Base-by-base conservation (phyloP, 2,888 invertebrate species). In the Sylvicola cinctus region DNA sequence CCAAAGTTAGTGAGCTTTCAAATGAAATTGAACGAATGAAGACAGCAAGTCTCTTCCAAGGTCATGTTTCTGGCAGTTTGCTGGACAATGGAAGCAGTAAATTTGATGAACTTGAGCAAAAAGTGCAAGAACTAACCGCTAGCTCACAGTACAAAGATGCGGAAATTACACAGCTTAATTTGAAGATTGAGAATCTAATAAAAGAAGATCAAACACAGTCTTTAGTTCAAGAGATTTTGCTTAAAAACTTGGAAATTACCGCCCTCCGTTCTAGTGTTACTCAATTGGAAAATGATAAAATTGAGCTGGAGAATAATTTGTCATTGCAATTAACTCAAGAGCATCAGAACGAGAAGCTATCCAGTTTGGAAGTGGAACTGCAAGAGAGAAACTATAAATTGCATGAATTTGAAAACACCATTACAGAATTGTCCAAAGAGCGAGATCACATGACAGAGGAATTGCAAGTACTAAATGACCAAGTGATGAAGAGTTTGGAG, bases 161-260 rank as follows among this genome's bases (percentile, higher is more conserved):
- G 0, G 52, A 54, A 40, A 50, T 54, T 36, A 42, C 49, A 38
- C 55, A 55, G 29, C 42, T 51, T 2, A 52, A 49, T 38, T 52
- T 50, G 39, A 54, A 51, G 41, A 52, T 55, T 27, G 55, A 61
- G 33, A 58, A 62, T 30, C 49, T 61, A 2, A 57, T 59, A 44
- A 48, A 52, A 12, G 61, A 60, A 45, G 55, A 61, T 39, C 46
- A 50, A 34, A 49, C 54, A 4, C 53, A 58, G 36, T 51, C 54
- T 17, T 41, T 59, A 14, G 54, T 54, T 11, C 43, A 57, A 3
- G 57, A 54, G 42, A 51, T 55, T 39, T 39, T 53, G 1, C 48
- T 48, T 16, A 52, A 58, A 41, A 51, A 59, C 16, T 54, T 60
- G 40, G 60, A 60, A 41, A 47, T 61, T 13, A 58, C 59, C 35